A percentile compares a stretch with the other conserved stretches of the same genome.
Conservation (phyloP, 1,140 invertebrate species). For the Bicyclus anynana region DNA sequence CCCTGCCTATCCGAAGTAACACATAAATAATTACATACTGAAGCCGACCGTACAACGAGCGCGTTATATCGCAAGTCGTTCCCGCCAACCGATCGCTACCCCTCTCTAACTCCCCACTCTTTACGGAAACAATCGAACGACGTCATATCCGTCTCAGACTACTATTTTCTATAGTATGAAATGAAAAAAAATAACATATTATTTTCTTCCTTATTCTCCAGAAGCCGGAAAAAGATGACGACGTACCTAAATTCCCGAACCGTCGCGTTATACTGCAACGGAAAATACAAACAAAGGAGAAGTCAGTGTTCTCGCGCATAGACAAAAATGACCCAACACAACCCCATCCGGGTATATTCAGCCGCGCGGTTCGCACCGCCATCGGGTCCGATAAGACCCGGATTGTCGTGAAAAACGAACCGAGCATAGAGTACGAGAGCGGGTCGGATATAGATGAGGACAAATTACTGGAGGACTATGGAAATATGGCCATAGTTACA, state of each 20-base stretch:
- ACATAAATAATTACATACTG: no score
- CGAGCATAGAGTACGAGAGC: slow-evolving; percentile 40
- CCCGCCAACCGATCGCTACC: no score
- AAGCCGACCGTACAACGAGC: no score
- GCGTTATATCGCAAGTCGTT: no score
- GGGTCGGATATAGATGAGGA: slow-evolving; percentile 36
- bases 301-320: slow-evolving; percentile 42
- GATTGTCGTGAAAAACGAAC: slow-evolving; percentile 23
- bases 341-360: slow-evolving; percentile 52
- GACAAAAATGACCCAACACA: slow-evolving; percentile 39
- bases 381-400: slow-evolving; percentile 28
- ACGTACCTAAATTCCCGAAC: slow-evolving; percentile 37
- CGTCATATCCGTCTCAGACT: no score
- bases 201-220: neutral
- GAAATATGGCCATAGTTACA: slow-evolving; percentile 28
- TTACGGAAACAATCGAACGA: no score
- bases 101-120: no score
- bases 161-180: no score
- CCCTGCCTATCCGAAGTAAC: no score
- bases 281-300: slow-evolving; percentile 33
- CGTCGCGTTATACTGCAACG: slow-evolving; percentile 55
- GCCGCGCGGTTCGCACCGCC: slow-evolving; percentile 49
- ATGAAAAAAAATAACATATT: neutral
- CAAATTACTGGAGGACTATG: slow-evolving; percentile 9
- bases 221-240: slow-evolving; percentile 29